A percentile compares a stretch with the other conserved stretches of the same genome.
Evolutionary conservation across 2,797 vertebrate genomes (phyloP).

Genomic region (Tadarida brasiliensis): DNA sequence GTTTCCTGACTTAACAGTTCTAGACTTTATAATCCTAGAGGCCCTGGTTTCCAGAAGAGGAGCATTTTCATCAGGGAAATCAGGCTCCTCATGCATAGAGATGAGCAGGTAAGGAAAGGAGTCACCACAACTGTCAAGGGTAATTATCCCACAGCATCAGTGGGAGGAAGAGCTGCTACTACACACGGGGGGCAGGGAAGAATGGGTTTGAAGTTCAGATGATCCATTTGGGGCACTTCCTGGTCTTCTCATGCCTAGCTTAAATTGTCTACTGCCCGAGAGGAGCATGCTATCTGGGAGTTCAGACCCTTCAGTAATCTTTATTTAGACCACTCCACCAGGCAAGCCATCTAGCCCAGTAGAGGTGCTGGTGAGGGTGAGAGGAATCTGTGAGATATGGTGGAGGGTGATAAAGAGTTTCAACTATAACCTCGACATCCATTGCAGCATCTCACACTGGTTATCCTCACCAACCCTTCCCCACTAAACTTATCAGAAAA

Average conservation of each 20-base stretch:
- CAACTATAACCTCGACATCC: not conserved
- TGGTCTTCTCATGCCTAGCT: not conserved
- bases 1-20: not conserved
- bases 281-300: not conserved
- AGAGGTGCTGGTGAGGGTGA: not conserved
- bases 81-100: not conserved
- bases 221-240: not conserved
- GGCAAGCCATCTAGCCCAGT: not conserved
- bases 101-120: not conserved
- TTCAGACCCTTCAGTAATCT: not conserved
- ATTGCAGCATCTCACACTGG: not conserved
- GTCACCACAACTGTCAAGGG: not conserved
- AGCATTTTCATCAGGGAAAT: not conserved
- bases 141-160: not conserved
- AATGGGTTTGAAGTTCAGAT: not conserved
- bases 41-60: not conserved
- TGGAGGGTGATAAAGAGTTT: not conserved
- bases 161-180: not conserved
- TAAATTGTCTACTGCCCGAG: not conserved
- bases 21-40: not conserved
- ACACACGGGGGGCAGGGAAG: not conserved
- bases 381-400: too few relatives aligned
- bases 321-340: not conserved
- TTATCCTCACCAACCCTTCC: not conserved
- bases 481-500: not conserved